These are phyloP conservation scores for Ceratitis capitata DNA, from an alignment of 1,140 invertebrate genomes.

Conservation along the genomic window DNA sequence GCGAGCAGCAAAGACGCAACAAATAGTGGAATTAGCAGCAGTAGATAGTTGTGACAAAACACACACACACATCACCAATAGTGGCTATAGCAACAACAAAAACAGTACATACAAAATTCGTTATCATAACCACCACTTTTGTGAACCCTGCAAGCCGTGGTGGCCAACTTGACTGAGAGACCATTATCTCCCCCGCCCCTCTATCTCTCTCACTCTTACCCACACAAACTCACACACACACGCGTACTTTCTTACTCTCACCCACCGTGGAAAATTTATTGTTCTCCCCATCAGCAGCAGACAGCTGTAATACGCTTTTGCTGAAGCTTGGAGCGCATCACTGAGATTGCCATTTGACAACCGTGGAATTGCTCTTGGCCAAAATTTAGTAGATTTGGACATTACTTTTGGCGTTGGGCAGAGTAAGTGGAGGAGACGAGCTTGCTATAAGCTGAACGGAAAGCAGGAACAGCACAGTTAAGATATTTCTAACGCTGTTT, in stretches of 20 bases:
- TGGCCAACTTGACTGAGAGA: not conserved
- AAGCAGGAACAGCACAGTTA: not conserved
- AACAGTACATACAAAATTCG: too few relatives aligned
- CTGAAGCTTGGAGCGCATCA: not conserved
- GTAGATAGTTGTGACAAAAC: not conserved
- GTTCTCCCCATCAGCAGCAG: not conserved
- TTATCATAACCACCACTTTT: too few relatives aligned
- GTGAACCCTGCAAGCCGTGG: too few relatives aligned
- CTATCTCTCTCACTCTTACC: not conserved
- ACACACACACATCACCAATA: too few relatives aligned
- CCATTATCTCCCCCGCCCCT: too few relatives aligned
- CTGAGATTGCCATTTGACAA: conserved; percentile 7
- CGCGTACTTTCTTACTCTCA: too few relatives aligned
- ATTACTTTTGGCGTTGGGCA: not conserved
- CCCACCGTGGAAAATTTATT: not conserved
- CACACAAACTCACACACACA: too few relatives aligned
- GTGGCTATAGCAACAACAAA: not conserved
- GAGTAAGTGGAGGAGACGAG: not conserved
- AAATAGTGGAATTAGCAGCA: conserved; percentile 10
- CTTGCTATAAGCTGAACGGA: not conserved
- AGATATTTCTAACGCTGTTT: not conserved
- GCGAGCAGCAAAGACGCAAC: not conserved
- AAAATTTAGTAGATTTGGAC: conserved; percentile 20
- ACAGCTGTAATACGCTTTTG: not conserved
- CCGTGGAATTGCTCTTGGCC: conserved; percentile 3